Evolutionary conservation across 2,888 invertebrate genomes (phyloP), one percentile per base, ranked within the genome.

Genomic region (Drosophila mercatorum): DNA sequence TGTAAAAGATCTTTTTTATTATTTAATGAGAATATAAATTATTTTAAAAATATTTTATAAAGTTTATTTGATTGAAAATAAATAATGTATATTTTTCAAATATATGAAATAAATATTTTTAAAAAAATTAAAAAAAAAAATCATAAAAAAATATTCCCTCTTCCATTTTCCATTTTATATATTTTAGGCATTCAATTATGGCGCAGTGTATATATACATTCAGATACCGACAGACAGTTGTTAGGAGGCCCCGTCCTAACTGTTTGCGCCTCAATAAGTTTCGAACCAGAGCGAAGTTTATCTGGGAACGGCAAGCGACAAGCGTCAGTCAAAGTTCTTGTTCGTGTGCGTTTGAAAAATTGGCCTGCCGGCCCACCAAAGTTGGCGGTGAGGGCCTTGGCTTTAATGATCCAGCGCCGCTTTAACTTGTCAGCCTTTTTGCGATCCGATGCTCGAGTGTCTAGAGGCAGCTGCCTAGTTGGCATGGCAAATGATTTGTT

Each of bases 261-360:
- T 82, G 87, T 85, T 86, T 86, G 87, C 79, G 86, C 82, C 83
- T 85, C 82, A 82, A 85, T 87, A 87, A 86, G 80, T 86, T 86
- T 80, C 79, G 80, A 86, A 82, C 72, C 75, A 64, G 60, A 58
- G 60, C 55, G 64, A 86, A 85, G 83, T 83, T 88, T 87, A 87
- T 88, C 85, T 84, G 59, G 55, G 65, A 65, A 34, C 5, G 49
- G 60, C 73, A 69, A 72, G 28, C 63, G 88, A 82, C 77, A 83
- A 81, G 76, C 88, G 84, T 87, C 88, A 86, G 80, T 87, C 88
- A 87, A 88, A 84, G 81, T 84, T 87, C 80, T 64, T 73, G 65
- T 69, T 71, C 43, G 68, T 75, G 49, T 56, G 64, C 77, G 68
- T 75, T 83, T 81, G 83, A 88, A 85, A 85, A 85, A 83, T 81